Evolutionary conservation across 2,888 invertebrate genomes (phyloP), one percentile per base, ranked within the genome.

Genomic region (Amphipoea oculea): DNA sequence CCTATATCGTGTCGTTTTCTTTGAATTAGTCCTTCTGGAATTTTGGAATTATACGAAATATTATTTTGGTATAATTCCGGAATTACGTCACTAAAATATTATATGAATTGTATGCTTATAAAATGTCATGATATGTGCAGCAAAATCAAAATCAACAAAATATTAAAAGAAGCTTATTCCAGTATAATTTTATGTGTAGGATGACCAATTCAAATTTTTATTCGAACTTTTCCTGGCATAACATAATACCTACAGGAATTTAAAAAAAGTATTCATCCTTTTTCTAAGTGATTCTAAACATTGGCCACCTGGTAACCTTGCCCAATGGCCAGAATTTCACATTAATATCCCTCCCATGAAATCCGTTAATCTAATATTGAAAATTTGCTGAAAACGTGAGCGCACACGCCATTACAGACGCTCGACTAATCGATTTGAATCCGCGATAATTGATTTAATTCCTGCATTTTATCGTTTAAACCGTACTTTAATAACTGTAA

Each of bases 361-460:
- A 72, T 63, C 45, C n/a, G n/a, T 70, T 81, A 67, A 84, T 85
- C 57, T 60, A 75, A 75, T 68, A 85, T 63, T 73, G 69, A 74
- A 77, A 84, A 71, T 63, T 66, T 29, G 17, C 48, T 79, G 63
- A 81, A 78, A 87, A 81, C 86, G 86, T 86, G 88, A 74, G 67
- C 51, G 60, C 20, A 23, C 77, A 68, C 65, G 62, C 54, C 7
- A 40, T 48, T 65, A 66, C 48, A 45, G 68, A 69, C 4, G n/a
- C n/a, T 51, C 7, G 42, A 62, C 76, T 29, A 87, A 87, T 88
- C 73, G 75, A 87, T 87, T 87, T 68, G 51, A 42, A 71, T 62
- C 45, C 63, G 23, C 62, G 11, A 45, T 79, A 86, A 87, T 87
- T 87, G 82, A 87, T 86, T 86, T 76, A 57, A 76, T 65, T 63